Evolutionary conservation across 2,797 vertebrate genomes (phyloP), one percentile per base, ranked within the genome.

Genomic region (Botia kubotai): DNA sequence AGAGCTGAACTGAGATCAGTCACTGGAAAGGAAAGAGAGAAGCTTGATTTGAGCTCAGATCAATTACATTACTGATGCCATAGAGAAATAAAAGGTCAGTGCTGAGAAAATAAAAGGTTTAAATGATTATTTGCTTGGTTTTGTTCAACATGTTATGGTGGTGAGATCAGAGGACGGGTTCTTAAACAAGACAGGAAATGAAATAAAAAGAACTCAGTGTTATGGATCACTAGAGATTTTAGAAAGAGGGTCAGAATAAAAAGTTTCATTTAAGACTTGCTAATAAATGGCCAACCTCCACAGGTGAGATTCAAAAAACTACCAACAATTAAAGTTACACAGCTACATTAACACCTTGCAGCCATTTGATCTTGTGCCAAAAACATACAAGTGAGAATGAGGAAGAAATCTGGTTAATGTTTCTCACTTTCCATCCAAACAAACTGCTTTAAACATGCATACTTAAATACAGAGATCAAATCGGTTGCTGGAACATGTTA

Each of bases 271-370:
- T 26, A 77, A 79, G 79, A 83, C 89, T 88, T 87, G 89, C 69
- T 75, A 86, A 87, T 84, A 81, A 77, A 85, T 50, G 62, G 53
- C 74, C 84, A 82, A 86, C 82, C 73, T 82, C 82, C 83, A 84
- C 78, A 85, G 82, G 83, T 80, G 75, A 83, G 12, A 19, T 75
- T 83, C 77, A 80, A 86, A 82, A 86, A 81, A 79, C 81, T 80
- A 86, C 88, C 84, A 77, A 88, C 80, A 68, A 76, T 68, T 72
- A 87, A 76, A 80, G 55, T 81, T 75, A 76, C 48, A 65, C 67
- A 70, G 74, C 67, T 57, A 65, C 82, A 79, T 81, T 90, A 90
- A 90, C 87, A 79, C 85, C 85, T 69, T 76, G 75, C 84, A 87
- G 80, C 26, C 69, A 81, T 87, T 50, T 66, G 76, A 87, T 81